These are phyloP conservation scores for Aradophagus sp. DNA, from an alignment of 1,140 invertebrate species.

Conservation along the genomic window DNA sequence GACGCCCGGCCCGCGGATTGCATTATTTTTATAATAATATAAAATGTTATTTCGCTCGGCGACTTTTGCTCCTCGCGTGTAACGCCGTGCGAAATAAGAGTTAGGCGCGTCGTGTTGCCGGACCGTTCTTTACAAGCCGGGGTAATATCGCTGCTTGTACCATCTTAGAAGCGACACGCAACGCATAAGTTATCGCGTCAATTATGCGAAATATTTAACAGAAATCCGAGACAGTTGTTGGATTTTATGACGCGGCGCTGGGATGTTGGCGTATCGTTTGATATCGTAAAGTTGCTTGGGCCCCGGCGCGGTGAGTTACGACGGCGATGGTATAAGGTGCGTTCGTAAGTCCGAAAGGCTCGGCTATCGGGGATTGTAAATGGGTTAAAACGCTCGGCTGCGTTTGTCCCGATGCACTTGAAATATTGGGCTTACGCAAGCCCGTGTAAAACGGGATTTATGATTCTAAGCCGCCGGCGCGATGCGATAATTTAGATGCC, in stretches of 20 bases:
- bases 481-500: too few species aligned
- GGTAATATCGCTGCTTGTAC: slow-evolving; percentile 43
- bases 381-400: too few species aligned
- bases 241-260: slow-evolving; percentile 23
- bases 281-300: slow-evolving; percentile 28
- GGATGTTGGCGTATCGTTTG: slow-evolving; percentile 23
- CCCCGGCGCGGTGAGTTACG: slow-evolving; percentile 6
- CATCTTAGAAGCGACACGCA: slow-evolving; percentile 43
- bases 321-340: too few species aligned
- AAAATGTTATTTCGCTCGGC: slow-evolving; percentile 8
- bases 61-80: slow-evolving; percentile 17
- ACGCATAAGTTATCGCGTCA: slow-evolving; percentile 43
- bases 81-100: slow-evolving; percentile 13
- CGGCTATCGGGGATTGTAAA: too few species aligned
- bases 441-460: too few species aligned
- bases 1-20: background rate
- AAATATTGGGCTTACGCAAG: too few species aligned
- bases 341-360: too few species aligned
- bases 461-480: too few species aligned
- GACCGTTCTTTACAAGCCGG: slow-evolving; percentile 23
- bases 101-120: slow-evolving; percentile 13
- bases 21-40: slow-evolving; percentile 12
- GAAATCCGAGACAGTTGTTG: slow-evolving; percentile 37
- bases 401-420: too few species aligned
- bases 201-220: slow-evolving; percentile 54